Conservation (phyloP, 2,797 vertebrate species). For the Kryptolebias ocellatus region DNA sequence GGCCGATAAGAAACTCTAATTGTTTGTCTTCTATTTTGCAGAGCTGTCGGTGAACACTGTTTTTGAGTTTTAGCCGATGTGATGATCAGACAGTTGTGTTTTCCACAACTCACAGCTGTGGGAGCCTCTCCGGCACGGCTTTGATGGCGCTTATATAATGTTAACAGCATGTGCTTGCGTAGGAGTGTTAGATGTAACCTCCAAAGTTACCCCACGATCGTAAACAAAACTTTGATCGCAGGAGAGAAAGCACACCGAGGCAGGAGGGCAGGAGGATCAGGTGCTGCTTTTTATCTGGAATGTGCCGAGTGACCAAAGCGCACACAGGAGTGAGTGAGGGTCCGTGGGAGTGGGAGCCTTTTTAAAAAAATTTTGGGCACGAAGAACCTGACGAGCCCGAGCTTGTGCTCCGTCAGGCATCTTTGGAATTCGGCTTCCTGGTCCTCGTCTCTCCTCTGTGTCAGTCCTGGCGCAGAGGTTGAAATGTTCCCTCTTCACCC, state of each 20-base stretch:
- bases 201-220: conserved; percentile 65
- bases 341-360: conserved; percentile 54
- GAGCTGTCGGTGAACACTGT: conserved; percentile 32
- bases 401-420: conserved; percentile 71
- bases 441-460: conserved; percentile 30
- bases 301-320: conserved; percentile 49
- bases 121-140: conserved; percentile 37
- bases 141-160: conserved; percentile 65
- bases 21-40: neutral
- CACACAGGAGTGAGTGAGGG: conserved; percentile 30
- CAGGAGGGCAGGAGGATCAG: conserved; percentile 45
- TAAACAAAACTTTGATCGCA: conserved; percentile 73
- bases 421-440: conserved; percentile 74
- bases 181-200: conserved; percentile 69
- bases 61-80: conserved; percentile 31
- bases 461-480: conserved; percentile 28
- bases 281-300: conserved; percentile 29
- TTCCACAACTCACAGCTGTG: conserved; percentile 61
- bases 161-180: conserved; percentile 49
- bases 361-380: conserved; percentile 38
- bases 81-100: conserved; percentile 43
- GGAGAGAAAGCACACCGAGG: conserved; percentile 36
- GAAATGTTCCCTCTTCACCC: conserved; percentile 42
- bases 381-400: conserved; percentile 58
- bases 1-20: too few species aligned